Evolutionary conservation across 1,140 invertebrate genomes (phyloP).

Genomic region (Drosophila jambulina): DNA sequence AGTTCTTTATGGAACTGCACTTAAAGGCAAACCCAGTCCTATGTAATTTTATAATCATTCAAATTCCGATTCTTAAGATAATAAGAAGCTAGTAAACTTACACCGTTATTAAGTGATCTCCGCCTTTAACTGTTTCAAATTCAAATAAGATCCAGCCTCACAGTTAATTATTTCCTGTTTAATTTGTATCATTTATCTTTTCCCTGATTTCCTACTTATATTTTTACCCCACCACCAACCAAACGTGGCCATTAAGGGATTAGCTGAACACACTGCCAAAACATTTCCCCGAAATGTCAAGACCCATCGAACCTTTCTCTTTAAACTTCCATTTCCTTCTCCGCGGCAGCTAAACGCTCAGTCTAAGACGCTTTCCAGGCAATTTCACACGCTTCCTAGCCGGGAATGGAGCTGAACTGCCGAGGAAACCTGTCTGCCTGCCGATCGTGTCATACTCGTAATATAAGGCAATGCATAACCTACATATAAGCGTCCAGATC

Average conservation of each 20-base stretch:
- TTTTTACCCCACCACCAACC: neutral
- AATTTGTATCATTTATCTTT: neutral
- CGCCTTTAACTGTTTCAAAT: too few relatives aligned
- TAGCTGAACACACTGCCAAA: constrained; percentile 14
- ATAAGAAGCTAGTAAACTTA: too few relatives aligned
- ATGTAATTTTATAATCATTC: too few relatives aligned
- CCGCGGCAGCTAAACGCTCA: neutral
- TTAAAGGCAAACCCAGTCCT: too few relatives aligned
- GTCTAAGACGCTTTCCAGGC: constrained; percentile 28
- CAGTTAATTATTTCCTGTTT: neutral
- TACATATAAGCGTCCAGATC: constrained; percentile 75
- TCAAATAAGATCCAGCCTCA: neutral
- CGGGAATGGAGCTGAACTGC: constrained; percentile 14
- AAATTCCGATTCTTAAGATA: too few relatives aligned
- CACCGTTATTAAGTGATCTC: too few relatives aligned
- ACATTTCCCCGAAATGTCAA: constrained; percentile 21
- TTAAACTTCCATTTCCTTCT: constrained; percentile 10
- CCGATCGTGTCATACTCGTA: constrained; percentile 26
- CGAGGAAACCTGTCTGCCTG: constrained; percentile 57
- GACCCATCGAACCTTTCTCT: constrained; percentile 39
- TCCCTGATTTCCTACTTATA: neutral
- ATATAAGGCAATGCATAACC: constrained; percentile 67
- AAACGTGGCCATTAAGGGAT: constrained; percentile 15
- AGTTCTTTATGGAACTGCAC: too few relatives aligned
- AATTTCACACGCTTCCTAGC: constrained; percentile 52